These are phyloP conservation scores for Drosophila eugracilis DNA, from an alignment of 1,140 invertebrate species.

Conservation along the genomic window DNA sequence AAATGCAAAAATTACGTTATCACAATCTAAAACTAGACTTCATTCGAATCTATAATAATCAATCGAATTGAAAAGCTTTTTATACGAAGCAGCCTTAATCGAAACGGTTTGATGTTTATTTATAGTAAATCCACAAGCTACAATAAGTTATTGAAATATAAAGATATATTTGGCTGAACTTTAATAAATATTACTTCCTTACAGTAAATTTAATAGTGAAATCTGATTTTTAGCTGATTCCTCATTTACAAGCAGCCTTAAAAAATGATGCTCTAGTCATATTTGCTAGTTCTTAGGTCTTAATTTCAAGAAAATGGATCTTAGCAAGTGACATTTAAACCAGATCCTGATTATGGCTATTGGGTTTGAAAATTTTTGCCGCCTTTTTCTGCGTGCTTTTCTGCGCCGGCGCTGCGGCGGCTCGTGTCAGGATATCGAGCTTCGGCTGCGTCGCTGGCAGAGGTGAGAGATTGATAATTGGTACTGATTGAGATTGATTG, in stretches of 20 bases:
- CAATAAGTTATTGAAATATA: too few relatives aligned
- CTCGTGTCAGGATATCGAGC: constrained; percentile 40
- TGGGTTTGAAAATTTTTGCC: neutral
- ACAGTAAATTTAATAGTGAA: too few relatives aligned
- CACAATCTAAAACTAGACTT: neutral
- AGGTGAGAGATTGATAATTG: constrained; percentile 43
- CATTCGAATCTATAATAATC: constrained; percentile 13
- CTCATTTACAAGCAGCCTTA: neutral
- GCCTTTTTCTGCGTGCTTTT: constrained; percentile 14
- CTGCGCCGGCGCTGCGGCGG: constrained; percentile 40
- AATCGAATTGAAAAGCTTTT: neutral
- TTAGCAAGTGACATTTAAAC: neutral
- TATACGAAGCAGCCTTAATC: neutral
- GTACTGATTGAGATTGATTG: constrained; percentile 33
- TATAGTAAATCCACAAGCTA: too few relatives aligned
- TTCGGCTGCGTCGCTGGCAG: constrained; percentile 21
- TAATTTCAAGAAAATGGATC: neutral
- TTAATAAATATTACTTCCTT: too few relatives aligned
- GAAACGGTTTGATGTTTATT: neutral
- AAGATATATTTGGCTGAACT: too few relatives aligned
- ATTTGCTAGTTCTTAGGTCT: neutral
- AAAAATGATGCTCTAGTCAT: too few relatives aligned
- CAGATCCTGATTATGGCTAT: neutral
- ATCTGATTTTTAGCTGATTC: too few relatives aligned
- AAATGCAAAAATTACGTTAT: neutral